Percentiles rank a stretch among this genome's conserved stretches.
Conservation (phyloP, 2,113 vertebrate species). For the Epinephelus cyanopodus region DNA sequence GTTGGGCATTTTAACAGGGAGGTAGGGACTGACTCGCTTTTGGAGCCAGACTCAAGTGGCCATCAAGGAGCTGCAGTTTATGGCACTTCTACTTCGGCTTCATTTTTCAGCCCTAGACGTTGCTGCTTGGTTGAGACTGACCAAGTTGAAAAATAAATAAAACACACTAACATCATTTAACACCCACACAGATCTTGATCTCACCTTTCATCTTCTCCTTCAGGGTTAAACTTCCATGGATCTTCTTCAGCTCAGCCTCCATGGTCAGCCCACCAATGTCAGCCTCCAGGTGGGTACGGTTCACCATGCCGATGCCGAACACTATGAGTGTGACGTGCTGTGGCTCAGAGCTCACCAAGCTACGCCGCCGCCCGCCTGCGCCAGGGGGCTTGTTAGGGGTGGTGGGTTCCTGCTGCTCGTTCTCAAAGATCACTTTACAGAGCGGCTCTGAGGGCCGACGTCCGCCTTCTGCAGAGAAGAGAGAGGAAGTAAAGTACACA, state of each 20-base stretch:
- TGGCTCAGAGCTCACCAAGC: constrained; percentile 91
- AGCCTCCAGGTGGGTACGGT: constrained; percentile 96
- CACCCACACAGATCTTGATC: not conserved
- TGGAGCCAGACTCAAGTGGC: no score
- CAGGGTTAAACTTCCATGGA: constrained; percentile 97
- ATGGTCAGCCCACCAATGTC: constrained; percentile 98
- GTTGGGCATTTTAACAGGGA: no score
- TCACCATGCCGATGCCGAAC: constrained; percentile 98
- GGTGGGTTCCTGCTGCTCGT: constrained; percentile 90
- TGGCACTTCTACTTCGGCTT: no score
- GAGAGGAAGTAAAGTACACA: not conserved
- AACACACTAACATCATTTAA: not conserved
- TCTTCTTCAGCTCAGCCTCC: constrained; percentile 97
- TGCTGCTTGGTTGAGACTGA: no score
- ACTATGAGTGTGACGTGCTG: constrained; percentile 97
- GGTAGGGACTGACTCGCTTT: no score
- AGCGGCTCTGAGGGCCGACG: constrained; percentile 87
- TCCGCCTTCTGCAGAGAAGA: constrained; percentile 79
- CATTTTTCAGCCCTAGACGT: no score
- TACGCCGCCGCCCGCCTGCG: constrained; percentile 85
- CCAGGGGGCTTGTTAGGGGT: constrained; percentile 85
- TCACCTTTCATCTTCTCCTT: constrained; percentile 99
- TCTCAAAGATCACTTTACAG: constrained; percentile 94
- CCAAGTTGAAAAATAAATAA: no score
- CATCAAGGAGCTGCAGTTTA: no score